A percentile compares a stretch with the other conserved stretches of the same genome.
These are phyloP conservation scores for Upupa epops DNA, from an alignment of 2,113 vertebrate genomes.

Conservation along the genomic window DNA sequence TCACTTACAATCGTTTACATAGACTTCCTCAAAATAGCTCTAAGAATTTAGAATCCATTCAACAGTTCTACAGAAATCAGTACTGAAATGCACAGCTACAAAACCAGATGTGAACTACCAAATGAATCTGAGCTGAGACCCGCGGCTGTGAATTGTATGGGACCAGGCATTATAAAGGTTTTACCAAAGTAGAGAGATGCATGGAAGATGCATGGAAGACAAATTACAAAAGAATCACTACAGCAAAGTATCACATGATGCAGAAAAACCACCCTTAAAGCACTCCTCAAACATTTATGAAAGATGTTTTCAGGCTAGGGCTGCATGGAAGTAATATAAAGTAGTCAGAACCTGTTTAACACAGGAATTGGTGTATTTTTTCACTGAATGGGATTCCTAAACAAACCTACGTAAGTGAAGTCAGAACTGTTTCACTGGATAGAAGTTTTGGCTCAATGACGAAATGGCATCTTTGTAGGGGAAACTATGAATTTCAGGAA, in stretches of 20 bases:
- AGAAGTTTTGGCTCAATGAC: neutral
- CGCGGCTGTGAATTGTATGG: neutral
- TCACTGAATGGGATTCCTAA: neutral
- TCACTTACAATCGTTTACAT: neutral
- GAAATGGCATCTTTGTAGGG: neutral
- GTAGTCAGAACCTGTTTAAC: neutral
- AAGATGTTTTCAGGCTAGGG: neutral
- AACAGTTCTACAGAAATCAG: neutral
- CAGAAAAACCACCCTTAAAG: neutral
- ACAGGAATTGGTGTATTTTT: neutral
- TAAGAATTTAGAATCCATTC: neutral
- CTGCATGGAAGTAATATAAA: neutral
- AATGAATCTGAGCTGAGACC: neutral
- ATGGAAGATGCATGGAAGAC: neutral
- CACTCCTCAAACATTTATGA: neutral
- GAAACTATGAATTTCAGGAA: neutral
- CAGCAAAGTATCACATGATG: neutral
- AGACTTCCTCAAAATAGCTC: neutral
- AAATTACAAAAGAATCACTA: neutral
- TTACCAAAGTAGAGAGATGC: neutral
- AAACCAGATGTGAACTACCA: neutral
- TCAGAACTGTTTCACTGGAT: neutral
- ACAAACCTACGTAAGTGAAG: neutral
- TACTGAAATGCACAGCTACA: neutral
- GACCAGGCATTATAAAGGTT: accelerated